These are phyloP conservation scores for Aphelinus atriplicis DNA, from an alignment of 1,140 invertebrate species.

Conservation along the genomic window DNA sequence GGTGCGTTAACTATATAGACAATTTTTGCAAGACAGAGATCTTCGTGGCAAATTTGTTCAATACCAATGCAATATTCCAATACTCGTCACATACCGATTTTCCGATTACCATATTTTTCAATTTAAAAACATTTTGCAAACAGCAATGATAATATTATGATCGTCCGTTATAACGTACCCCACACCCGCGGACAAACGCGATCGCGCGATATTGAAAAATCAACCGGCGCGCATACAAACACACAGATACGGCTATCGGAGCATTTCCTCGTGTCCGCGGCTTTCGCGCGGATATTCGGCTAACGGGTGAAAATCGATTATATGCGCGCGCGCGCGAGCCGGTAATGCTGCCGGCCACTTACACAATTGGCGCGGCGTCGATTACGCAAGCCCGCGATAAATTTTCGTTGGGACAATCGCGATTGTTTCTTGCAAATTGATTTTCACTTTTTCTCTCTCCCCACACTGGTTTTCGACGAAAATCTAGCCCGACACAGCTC, in stretches of 20 bases:
- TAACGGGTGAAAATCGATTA: constrained; percentile 29
- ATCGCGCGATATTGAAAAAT: no score
- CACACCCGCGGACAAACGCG: no score
- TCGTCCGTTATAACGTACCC: no score
- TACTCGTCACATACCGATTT: no score
- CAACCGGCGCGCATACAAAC: background rate
- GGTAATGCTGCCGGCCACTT: constrained; percentile 8
- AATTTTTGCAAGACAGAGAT: no score
- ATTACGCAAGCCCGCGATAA: constrained; percentile 33
- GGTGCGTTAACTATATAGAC: no score
- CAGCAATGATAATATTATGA: no score
- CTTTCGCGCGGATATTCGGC: constrained; percentile 14
- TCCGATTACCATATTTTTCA: no score
- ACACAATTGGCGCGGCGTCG: constrained; percentile 13
- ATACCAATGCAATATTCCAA: no score
- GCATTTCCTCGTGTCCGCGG: background rate
- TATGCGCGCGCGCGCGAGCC: constrained; percentile 6
- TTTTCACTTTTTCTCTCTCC: constrained; percentile 35
- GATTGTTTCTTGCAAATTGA: constrained; percentile 38
- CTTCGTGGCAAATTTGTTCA: no score
- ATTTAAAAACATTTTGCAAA: no score
- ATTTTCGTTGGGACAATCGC: constrained; percentile 32
- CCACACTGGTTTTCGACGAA: constrained; percentile 14
- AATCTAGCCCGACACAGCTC: background rate
- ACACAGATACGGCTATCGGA: constrained; percentile 1